Evolutionary conservation across 2,888 invertebrate genomes (phyloP), one percentile per base, ranked within the genome.

Genomic region (Philopedon plagiatum): DNA sequence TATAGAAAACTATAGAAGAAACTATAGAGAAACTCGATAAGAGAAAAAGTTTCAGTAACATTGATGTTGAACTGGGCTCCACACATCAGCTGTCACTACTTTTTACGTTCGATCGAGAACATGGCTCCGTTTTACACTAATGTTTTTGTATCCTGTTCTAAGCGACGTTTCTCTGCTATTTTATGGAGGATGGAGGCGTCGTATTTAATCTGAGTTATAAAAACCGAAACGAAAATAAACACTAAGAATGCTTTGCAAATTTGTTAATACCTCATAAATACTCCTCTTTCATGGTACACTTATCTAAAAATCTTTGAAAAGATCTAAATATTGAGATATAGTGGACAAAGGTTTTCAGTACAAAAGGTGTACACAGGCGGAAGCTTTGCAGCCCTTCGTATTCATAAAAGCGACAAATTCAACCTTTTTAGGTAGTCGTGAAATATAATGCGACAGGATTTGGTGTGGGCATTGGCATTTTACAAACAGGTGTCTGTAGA

Each of bases 331-430:
- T 49, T 49, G 32, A 49, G 44, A 41, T 61, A 61, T 8, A 29
- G 18, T 5, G 19, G 61, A 44, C 44, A 61, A 61, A 61, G 15
- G 26, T 29, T 44, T 29, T 41, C 44, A 61, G 15, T 29, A 44
- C 44, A 61, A 41, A 26, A 44, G 44, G n/a, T 49, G n/a, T 8
- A 51, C 32, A 64, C 11, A 49, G 23, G 56, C 54, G 64, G 64
- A 64, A 56, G 64, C 54, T 64, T 64, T 56, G 23, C 26, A 54
- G 18, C 51, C 51, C 29, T 29, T 54, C 29, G 51, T 39, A 37
- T 37, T 64, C 37, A 13, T 64, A 37, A 63, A 63, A 64, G 15
- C 49, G 64, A 54, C 64, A 54, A 54, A 56, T 64, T 18, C 54
- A 39, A 41, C 56, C 41, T 64, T 64, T 64, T 54, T 64, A 54